phyloP scores from a whole-genome alignment of 2,797 vertebrate genomes.

The Gallinago solitaria region DNA sequence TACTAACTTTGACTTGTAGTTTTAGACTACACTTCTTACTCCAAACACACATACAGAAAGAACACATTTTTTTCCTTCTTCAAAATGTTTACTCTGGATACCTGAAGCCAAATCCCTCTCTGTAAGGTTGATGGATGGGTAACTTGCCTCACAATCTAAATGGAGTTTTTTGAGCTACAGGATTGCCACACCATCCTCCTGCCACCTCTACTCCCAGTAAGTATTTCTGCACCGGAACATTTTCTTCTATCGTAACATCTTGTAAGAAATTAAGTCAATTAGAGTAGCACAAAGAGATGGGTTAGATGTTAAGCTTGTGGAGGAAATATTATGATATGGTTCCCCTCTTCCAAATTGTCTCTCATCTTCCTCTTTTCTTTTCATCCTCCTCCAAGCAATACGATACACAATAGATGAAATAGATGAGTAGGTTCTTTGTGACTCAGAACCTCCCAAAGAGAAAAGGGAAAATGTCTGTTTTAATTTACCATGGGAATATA shows the following conservation, averaged over 20 bases:
- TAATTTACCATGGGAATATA: constrained; percentile 10
- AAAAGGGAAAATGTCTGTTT: constrained; percentile 15
- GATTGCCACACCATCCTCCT: not conserved
- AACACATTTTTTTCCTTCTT: not conserved
- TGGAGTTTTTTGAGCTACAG: not conserved
- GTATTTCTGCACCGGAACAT: not conserved
- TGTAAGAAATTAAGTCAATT: constrained; percentile 16
- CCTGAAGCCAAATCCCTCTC: not conserved
- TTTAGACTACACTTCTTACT: not conserved
- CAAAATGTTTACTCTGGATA: not conserved
- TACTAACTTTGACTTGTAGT: not conserved
- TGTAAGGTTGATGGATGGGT: not conserved
- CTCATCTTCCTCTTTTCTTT: constrained; percentile 49
- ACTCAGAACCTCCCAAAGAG: constrained; percentile 47
- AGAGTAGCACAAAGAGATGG: constrained; percentile 13
- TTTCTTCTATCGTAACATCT: not conserved
- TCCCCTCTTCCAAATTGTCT: constrained; percentile 46
- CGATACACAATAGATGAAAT: constrained; percentile 56
- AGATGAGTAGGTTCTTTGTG: constrained; percentile 52
- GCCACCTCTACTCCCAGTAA: not conserved
- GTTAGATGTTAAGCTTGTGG: constrained; percentile 33
- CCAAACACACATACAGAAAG: not conserved
- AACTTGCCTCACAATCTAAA: not conserved
- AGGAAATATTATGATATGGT: constrained; percentile 63
- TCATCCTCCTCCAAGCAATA: constrained; percentile 45